phyloP scores from a whole-genome alignment of 2,888 invertebrate species.

The Argyresthia albistria region DNA sequence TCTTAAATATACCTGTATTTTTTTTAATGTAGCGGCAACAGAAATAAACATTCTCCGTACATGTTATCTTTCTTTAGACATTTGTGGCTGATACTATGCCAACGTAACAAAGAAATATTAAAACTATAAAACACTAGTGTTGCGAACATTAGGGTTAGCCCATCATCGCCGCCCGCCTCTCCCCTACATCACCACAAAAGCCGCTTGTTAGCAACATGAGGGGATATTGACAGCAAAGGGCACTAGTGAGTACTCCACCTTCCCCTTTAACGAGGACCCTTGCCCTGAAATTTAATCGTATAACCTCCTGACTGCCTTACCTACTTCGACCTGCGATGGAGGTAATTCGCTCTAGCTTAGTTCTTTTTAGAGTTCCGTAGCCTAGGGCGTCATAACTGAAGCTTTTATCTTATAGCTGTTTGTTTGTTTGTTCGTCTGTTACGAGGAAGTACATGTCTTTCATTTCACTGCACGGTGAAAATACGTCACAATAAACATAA shows the following conservation, averaged over 20 bases:
- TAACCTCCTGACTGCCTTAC: slow-evolving; percentile 7
- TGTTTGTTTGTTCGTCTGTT: neutral
- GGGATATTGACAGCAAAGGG: slow-evolving; percentile 9
- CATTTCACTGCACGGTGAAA: too few relatives aligned
- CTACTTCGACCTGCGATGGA: neutral
- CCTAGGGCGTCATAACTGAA: too few relatives aligned
- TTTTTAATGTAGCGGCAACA: neutral
- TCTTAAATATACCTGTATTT: neutral
- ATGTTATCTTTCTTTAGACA: neutral
- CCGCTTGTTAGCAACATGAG: slow-evolving; percentile 8
- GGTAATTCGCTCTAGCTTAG: neutral
- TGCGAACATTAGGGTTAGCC: neutral
- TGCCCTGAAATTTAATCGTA: slow-evolving; percentile 8
- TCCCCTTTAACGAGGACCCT: slow-evolving; percentile 7
- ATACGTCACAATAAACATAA: too few relatives aligned
- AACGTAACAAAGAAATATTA: too few relatives aligned
- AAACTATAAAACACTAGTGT: too few relatives aligned
- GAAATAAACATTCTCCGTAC: too few relatives aligned
- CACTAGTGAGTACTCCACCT: slow-evolving; percentile 2
- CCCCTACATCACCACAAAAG: neutral
- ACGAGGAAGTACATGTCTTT: too few relatives aligned
- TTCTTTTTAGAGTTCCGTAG: too few relatives aligned
- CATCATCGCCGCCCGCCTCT: neutral
- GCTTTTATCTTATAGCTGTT: neutral
- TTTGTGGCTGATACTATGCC: neutral